A percentile compares a stretch with the other conserved stretches of the same genome.
phyloP scores from a whole-genome alignment of 2,888 invertebrate genomes.

The Drosophila mimica region DNA sequence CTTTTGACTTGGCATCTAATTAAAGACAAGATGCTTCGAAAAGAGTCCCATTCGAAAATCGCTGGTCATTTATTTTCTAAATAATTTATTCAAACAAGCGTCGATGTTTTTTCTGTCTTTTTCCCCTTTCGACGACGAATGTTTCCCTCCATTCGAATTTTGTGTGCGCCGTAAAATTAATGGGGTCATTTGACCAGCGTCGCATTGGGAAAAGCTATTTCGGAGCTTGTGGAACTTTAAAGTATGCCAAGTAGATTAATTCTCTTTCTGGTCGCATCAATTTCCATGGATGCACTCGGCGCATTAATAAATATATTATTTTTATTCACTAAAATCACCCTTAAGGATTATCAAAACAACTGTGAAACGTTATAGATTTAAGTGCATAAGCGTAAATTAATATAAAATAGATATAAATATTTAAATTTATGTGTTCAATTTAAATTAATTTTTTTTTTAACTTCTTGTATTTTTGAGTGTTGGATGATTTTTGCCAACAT shows the following conservation, averaged over 20 bases:
- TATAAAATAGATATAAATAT: not conserved
- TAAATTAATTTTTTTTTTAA: not conserved
- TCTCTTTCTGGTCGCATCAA: constrained; percentile 8
- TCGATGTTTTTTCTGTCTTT: constrained; percentile 11
- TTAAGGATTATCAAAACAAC: not conserved
- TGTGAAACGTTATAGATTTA: not conserved
- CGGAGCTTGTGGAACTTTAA: constrained; percentile 20
- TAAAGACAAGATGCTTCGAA: constrained; percentile 42
- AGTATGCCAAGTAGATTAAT: constrained; percentile 55
- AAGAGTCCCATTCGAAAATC: constrained; percentile 31
- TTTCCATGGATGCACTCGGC: not conserved
- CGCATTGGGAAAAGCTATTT: constrained; percentile 30
- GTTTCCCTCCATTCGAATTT: constrained; percentile 8
- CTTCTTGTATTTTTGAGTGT: not conserved
- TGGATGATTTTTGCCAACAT: not conserved
- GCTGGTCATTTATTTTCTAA: constrained; percentile 55
- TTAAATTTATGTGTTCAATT: not conserved
- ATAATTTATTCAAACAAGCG: constrained; percentile 66
- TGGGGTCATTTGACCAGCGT: constrained; percentile 72
- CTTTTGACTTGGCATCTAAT: constrained; percentile 52
- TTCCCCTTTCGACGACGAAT: constrained; percentile 20
- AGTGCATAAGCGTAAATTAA: not conserved
- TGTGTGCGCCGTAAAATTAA: constrained; percentile 61
- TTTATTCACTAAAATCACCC: not conserved
- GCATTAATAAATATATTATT: constrained; percentile 4